phyloP scores from a whole-genome alignment of 2,888 invertebrate species.

The Bellardia pandia region DNA sequence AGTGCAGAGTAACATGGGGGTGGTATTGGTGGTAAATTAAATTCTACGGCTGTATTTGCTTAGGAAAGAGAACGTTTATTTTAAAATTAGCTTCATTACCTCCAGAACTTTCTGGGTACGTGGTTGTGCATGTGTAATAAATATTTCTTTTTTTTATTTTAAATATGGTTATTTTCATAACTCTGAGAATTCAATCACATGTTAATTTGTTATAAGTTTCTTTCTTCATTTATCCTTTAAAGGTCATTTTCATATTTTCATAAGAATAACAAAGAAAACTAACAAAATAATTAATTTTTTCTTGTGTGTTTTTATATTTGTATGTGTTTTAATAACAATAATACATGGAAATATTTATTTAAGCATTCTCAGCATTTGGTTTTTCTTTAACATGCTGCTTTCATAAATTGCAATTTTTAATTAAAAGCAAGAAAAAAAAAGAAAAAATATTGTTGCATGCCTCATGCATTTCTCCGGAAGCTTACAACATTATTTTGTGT shows the following conservation, averaged over 20 bases:
- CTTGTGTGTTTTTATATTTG: neutral
- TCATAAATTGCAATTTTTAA: constrained; percentile 56
- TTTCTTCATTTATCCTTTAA: constrained; percentile 12
- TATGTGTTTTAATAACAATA: neutral
- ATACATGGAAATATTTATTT: neutral
- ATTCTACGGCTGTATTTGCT: too few relatives aligned
- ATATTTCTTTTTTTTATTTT: too few relatives aligned
- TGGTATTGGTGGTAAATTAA: too few relatives aligned
- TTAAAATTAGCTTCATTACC: too few relatives aligned
- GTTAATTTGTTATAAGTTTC: constrained; percentile 48
- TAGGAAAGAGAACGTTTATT: too few relatives aligned
- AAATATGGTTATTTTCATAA: neutral
- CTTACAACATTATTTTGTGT: constrained; percentile 59
- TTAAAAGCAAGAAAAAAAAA: constrained; percentile 26
- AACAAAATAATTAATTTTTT: constrained; percentile 21
- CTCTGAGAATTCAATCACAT: constrained; percentile 64
- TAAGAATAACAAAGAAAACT: neutral
- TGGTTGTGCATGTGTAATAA: too few relatives aligned
- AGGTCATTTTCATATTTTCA: constrained; percentile 52
- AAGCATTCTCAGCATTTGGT: neutral
- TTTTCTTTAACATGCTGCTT: constrained; percentile 30
- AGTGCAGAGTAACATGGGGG: too few relatives aligned
- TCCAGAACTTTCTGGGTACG: too few relatives aligned
- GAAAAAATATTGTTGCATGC: constrained; percentile 63
- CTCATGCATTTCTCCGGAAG: constrained; percentile 68